Evolutionary conservation across 2,797 vertebrate genomes (phyloP).

Genomic region (Coccyzus lansbergi): DNA sequence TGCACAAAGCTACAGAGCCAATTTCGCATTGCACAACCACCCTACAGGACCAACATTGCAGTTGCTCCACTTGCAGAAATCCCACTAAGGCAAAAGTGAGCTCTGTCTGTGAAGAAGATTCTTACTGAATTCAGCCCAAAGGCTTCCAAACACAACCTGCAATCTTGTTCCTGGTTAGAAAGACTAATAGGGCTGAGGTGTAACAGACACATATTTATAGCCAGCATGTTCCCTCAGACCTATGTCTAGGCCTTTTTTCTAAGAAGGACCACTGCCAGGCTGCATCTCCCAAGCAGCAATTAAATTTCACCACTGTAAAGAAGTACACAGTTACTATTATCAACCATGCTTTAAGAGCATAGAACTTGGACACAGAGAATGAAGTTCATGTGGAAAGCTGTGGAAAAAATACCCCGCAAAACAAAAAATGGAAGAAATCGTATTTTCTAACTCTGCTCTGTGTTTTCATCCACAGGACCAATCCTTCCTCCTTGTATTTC

Average conservation of each 20-base stretch:
- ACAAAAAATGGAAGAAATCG: fast-evolving
- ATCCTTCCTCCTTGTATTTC: not conserved
- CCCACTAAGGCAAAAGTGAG: not conserved
- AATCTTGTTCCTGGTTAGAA: not conserved
- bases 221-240: not conserved
- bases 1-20: not conserved
- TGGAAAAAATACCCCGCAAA: not conserved
- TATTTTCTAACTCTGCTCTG: not conserved
- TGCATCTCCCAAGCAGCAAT: not conserved
- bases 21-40: not conserved
- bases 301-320: not conserved
- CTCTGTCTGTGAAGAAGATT: not conserved
- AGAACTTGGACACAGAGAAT: not conserved
- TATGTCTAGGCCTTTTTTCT: not conserved
- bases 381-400: not conserved
- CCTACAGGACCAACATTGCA: not conserved
- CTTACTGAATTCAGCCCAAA: not conserved
- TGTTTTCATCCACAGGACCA: not conserved
- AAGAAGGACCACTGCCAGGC: not conserved
- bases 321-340: not conserved
- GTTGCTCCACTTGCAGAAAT: not conserved
- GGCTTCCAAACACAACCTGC: not conserved
- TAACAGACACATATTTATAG: not conserved
- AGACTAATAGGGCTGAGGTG: not conserved
- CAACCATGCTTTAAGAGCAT: not conserved